These are phyloP conservation scores for Plutomurus gul DNA, from an alignment of 1,140 invertebrate species.

Conservation along the genomic window DNA sequence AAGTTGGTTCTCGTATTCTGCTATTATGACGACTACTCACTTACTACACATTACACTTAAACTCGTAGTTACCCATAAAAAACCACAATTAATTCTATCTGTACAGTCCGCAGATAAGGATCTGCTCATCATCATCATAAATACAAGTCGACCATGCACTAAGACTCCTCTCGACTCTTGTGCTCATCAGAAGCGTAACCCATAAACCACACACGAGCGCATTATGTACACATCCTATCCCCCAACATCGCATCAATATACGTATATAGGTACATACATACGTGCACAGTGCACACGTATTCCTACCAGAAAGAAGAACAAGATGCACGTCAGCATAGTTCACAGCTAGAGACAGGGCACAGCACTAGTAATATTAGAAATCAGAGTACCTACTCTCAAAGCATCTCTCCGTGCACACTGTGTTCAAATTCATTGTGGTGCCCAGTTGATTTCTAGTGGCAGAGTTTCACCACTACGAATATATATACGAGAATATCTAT, in stretches of 20 bases:
- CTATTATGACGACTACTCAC: constrained; percentile 8
- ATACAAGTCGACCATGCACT: constrained; percentile 12
- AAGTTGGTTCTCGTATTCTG: not conserved
- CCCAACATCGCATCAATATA: not conserved
- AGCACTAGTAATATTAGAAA: too few relatives aligned
- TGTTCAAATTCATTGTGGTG: too few relatives aligned
- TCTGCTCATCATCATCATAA: constrained; percentile 26
- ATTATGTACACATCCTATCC: constrained; percentile 19
- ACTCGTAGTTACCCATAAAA: constrained; percentile 21
- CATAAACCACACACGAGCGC: constrained; percentile 39
- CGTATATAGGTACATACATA: too few relatives aligned
- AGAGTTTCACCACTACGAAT: too few relatives aligned
- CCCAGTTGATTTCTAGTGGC: too few relatives aligned
- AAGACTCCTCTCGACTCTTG: constrained; percentile 17
- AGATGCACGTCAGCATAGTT: too few relatives aligned
- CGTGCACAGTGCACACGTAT: not conserved
- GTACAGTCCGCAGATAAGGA: not conserved
- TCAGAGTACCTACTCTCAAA: too few relatives aligned
- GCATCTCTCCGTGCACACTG: too few relatives aligned
- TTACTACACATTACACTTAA: constrained; percentile 10
- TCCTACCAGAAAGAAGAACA: too few relatives aligned
- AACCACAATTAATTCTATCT: constrained; percentile 25
- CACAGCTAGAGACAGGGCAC: too few relatives aligned
- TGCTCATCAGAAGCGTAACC: constrained; percentile 1
- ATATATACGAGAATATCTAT: too few relatives aligned